A percentile compares a stretch with the other conserved stretches of the same genome.
Conservation (phyloP, 2,888 invertebrate genomes). For the Drosophila robusta region DNA sequence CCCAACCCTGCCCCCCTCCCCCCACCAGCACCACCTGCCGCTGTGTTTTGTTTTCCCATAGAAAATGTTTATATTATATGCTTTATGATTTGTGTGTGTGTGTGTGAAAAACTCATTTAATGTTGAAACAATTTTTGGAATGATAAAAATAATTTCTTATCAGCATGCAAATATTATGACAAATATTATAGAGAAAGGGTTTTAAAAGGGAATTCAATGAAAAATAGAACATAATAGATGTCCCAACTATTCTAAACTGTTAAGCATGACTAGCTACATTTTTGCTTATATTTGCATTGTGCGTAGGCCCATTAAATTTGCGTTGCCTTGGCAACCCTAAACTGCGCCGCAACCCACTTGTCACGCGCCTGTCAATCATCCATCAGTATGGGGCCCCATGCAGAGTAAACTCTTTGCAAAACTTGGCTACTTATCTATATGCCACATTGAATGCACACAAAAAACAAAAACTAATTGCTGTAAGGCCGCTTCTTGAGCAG, state of each 20-base stretch:
- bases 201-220: not conserved
- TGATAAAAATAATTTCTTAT: slow-evolving; percentile 51
- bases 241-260: too few relatives aligned
- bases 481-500: slow-evolving; percentile 66
- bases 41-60: slow-evolving; percentile 15
- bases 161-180: slow-evolving; percentile 26
- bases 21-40: not conserved
- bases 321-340: slow-evolving; percentile 26
- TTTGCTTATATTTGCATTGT: slow-evolving; percentile 45
- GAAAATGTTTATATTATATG: slow-evolving; percentile 37
- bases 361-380: slow-evolving; percentile 66
- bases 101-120: slow-evolving; percentile 78
- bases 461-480: slow-evolving; percentile 76
- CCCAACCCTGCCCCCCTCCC: slow-evolving; percentile 5
- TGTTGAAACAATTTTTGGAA: slow-evolving; percentile 76
- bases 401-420: slow-evolving; percentile 46
- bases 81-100: slow-evolving; percentile 35
- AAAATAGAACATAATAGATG: too few relatives aligned
- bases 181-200: not conserved
- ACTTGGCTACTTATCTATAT: slow-evolving; percentile 66
- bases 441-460: slow-evolving; percentile 61
- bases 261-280: slow-evolving; percentile 6
- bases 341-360: slow-evolving; percentile 29
- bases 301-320: slow-evolving; percentile 10
- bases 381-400: slow-evolving; percentile 25